phyloP scores from a whole-genome alignment of 2,113 vertebrate genomes.

The Hippocampus barbouri region DNA sequence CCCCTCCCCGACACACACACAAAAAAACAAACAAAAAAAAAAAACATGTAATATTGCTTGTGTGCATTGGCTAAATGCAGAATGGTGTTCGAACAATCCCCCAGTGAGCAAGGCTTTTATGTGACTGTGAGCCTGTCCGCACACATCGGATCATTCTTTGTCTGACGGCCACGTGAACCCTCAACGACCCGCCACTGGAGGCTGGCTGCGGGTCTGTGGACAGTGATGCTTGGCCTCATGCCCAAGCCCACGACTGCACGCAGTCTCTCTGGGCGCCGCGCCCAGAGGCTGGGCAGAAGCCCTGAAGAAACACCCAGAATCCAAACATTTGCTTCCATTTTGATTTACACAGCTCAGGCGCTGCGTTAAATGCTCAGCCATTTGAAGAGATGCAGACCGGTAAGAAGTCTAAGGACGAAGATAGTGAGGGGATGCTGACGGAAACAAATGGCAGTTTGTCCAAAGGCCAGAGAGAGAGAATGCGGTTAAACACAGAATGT shows the following conservation, averaged over 20 bases:
- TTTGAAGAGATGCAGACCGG: not conserved
- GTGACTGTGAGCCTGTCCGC: constrained; percentile 37
- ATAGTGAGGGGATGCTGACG: constrained; percentile 6
- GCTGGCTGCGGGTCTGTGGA: constrained; percentile 17
- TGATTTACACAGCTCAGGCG: constrained; percentile 20
- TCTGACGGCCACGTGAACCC: constrained; percentile 44
- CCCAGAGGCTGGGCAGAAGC: constrained; percentile 8
- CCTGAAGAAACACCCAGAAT: constrained; percentile 27
- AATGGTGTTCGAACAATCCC: not conserved
- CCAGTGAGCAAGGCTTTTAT: constrained; percentile 12
- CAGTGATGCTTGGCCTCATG: constrained; percentile 40
- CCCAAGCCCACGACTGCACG: constrained; percentile 17
- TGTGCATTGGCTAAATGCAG: not conserved
- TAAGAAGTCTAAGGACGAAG: not conserved
- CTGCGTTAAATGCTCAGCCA: constrained; percentile 12
- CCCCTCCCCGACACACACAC: no score
- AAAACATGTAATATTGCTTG: not conserved
- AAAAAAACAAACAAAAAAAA: no score
- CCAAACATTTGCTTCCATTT: constrained; percentile 21
- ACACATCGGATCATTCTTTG: constrained; percentile 44
- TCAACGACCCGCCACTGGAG: constrained; percentile 22
- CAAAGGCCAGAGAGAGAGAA: constrained; percentile 27
- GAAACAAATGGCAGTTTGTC: constrained; percentile 24
- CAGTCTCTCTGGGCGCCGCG: constrained; percentile 24
- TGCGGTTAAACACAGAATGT: no score